A percentile compares a stretch with the other conserved stretches of the same genome.
Conservation (phyloP, 2,888 invertebrate species). For the Archips crataeganus region DNA sequence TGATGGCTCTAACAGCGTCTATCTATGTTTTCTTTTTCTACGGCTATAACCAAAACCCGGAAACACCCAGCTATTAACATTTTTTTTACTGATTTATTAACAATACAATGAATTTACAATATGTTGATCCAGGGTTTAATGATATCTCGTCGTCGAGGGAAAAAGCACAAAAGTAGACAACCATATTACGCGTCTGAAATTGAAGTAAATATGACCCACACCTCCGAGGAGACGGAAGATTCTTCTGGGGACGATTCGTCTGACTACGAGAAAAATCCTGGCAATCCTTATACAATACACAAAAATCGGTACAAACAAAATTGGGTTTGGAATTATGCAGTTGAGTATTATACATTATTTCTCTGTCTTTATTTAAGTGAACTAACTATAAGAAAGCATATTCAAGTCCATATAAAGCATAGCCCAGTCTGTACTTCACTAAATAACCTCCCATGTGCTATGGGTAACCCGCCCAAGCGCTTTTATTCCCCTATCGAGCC, state of each 20-base stretch:
- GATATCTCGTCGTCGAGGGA: not conserved
- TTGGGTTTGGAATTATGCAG: conserved; percentile 70
- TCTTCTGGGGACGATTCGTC: conserved; percentile 36
- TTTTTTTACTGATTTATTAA: too few species aligned
- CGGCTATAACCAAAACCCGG: too few species aligned
- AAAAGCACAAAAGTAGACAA: not conserved
- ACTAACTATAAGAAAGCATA: too few species aligned
- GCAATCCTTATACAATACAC: conserved; percentile 71
- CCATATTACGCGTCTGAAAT: not conserved
- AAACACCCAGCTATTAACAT: too few species aligned
- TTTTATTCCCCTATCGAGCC: conserved; percentile 1
- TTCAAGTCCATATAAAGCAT: too few species aligned
- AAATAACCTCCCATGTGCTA: not conserved
- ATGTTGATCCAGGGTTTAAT: not conserved
- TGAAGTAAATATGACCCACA: not conserved
- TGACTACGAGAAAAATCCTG: conserved; percentile 66
- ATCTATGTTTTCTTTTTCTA: too few species aligned
- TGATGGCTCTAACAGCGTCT: too few species aligned
- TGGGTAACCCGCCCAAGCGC: not conserved
- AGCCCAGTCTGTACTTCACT: not conserved
- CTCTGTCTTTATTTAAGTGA: too few species aligned
- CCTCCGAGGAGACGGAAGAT: not conserved
- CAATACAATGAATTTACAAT: not conserved
- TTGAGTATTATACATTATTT: not conserved
- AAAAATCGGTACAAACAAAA: conserved; percentile 72